Evolutionary conservation across 2,888 invertebrate genomes (phyloP).

Genomic region (Holacanthella duospinosa): DNA sequence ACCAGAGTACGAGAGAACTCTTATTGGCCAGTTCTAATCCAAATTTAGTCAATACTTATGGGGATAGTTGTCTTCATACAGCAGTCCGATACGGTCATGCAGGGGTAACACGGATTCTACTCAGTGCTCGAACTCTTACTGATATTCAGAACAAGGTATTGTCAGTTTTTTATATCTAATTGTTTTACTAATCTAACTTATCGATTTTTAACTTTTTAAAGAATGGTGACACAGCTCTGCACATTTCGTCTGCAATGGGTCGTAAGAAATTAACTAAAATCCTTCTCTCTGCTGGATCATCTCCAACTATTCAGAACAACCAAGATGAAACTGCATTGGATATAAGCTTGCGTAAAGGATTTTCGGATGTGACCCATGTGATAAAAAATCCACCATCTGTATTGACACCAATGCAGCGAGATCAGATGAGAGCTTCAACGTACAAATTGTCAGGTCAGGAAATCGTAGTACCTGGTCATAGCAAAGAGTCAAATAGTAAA

Average conservation of each 20-base stretch:
- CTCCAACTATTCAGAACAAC: slow-evolving; percentile 59
- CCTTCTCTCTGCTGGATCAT: slow-evolving; percentile 75
- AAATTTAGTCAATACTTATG: slow-evolving; percentile 48
- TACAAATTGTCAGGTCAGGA: too few species aligned
- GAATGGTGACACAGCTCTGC: slow-evolving; percentile 89
- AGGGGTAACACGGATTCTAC: slow-evolving; percentile 83
- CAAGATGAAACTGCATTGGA: slow-evolving; percentile 82
- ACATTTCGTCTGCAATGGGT: slow-evolving; percentile 90
- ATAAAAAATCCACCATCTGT: slow-evolving; percentile 28
- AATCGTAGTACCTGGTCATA: too few species aligned
- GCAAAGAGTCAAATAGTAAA: too few species aligned
- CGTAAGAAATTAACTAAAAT: slow-evolving; percentile 81
- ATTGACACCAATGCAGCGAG: slow-evolving; percentile 30
- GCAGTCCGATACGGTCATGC: slow-evolving; percentile 93
- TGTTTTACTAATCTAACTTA: slow-evolving; percentile 3
- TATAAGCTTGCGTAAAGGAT: slow-evolving; percentile 76
- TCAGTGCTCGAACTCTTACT: slow-evolving; percentile 76
- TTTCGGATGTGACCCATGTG: slow-evolving; percentile 50
- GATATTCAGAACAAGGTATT: slow-evolving; percentile 76
- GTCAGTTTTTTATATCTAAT: not conserved
- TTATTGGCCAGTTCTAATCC: slow-evolving; percentile 77
- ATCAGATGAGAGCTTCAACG: slow-evolving; percentile 25
- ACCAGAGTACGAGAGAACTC: slow-evolving; percentile 81
- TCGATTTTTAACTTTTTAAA: slow-evolving; percentile 36
- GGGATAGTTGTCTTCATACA: slow-evolving; percentile 83